Percentiles rank a stretch among this genome's conserved stretches.
These are phyloP conservation scores for Engystomops pustulosus DNA, from an alignment of 2,113 vertebrate species.

Conservation along the genomic window DNA sequence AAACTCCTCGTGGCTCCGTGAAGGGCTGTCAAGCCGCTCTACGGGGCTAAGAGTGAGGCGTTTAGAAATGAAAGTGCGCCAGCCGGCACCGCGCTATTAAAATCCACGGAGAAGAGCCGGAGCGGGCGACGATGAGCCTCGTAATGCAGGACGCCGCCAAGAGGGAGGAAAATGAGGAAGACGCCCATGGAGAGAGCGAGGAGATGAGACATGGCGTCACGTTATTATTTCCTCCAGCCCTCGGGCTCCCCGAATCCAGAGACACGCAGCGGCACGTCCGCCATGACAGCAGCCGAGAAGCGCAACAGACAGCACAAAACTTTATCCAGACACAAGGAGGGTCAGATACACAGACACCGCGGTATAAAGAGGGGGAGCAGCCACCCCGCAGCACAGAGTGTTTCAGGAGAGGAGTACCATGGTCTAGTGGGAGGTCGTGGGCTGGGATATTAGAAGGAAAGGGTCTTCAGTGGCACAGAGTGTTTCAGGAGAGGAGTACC, in stretches of 20 bases:
- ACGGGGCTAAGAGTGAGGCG: slow-evolving; percentile 48
- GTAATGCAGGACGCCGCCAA: slow-evolving; percentile 29
- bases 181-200: slow-evolving; percentile 30
- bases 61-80: slow-evolving; percentile 56
- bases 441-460: too few species aligned
- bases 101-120: slow-evolving; percentile 56
- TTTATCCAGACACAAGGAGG: background rate
- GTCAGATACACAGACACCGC: too few species aligned
- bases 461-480: too few species aligned
- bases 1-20: slow-evolving; percentile 44
- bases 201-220: background rate
- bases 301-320: background rate
- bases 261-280: slow-evolving; percentile 23
- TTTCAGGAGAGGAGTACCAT: background rate
- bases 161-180: background rate
- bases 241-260: slow-evolving; percentile 18
- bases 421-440: background rate
- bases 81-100: slow-evolving; percentile 55
- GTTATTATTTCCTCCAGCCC: slow-evolving; percentile 45
- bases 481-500: too few species aligned
- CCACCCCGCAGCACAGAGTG: background rate
- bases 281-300: slow-evolving; percentile 27
- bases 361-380: too few species aligned
- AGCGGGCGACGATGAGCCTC: slow-evolving; percentile 36
- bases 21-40: slow-evolving; percentile 58